phyloP scores from a whole-genome alignment of 2,888 invertebrate species.

The Dysmachus trigonus region DNA sequence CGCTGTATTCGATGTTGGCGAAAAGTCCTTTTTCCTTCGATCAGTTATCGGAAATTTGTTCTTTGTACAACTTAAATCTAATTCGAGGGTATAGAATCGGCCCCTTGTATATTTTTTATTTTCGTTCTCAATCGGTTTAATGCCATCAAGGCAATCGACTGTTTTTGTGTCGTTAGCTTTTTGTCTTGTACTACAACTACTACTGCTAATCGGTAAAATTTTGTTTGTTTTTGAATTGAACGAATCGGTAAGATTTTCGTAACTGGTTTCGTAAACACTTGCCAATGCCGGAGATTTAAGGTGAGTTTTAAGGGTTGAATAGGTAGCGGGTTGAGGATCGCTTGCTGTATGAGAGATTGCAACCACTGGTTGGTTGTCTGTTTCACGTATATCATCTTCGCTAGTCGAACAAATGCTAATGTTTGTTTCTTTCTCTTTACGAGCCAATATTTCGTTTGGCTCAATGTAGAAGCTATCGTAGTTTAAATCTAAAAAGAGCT shows the following conservation, averaged over 20 bases:
- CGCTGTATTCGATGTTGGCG: conserved; percentile 43
- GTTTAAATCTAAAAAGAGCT: conserved; percentile 86
- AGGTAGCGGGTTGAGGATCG: conserved; percentile 35
- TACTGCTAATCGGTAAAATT: conserved; percentile 28
- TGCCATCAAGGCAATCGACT: conserved; percentile 45
- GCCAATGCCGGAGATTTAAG: conserved; percentile 63
- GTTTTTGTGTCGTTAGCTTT: conserved; percentile 4
- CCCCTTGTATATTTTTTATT: conserved; percentile 60
- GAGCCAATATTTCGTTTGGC: conserved; percentile 65
- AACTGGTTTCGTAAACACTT: conserved; percentile 66
- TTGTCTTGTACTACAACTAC: conserved; percentile 36
- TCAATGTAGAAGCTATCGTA: conserved; percentile 72
- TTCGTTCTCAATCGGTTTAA: conserved; percentile 55
- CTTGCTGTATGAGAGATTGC: neutral
- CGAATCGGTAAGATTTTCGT: conserved; percentile 62
- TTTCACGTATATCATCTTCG: conserved; percentile 22
- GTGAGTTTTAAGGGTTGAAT: conserved; percentile 52
- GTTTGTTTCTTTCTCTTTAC: conserved; percentile 53
- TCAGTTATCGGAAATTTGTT: conserved; percentile 70
- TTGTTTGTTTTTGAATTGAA: conserved; percentile 38
- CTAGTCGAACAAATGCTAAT: conserved; percentile 32
- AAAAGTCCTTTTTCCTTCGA: conserved; percentile 54
- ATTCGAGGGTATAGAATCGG: conserved; percentile 62
- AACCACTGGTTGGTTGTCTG: conserved; percentile 14
- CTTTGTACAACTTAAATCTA: conserved; percentile 69